Base-by-base conservation (phyloP, 2,113 vertebrate genomes). In the Hassar affinis region DNA sequence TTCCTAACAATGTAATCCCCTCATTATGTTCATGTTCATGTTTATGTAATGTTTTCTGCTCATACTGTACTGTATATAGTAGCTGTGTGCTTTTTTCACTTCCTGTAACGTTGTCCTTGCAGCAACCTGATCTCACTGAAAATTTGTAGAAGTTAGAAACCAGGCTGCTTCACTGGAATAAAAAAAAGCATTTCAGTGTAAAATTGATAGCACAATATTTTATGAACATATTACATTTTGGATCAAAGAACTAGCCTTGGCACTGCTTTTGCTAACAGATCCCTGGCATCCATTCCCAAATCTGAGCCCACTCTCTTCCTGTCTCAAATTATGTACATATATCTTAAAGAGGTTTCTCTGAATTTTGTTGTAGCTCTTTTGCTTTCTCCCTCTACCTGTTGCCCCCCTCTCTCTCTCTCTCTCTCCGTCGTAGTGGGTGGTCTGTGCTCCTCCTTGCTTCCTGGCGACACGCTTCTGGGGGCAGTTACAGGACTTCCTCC, bases 381-480 rank as follows among this genome's bases (percentile, higher is more conserved):
- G 66, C 61, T 80, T 76, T 84, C 71, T 83, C 76, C 76, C 45
- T n/a, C 82, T 81, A 64, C 80, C 78, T 83, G 84, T 80, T 82
- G 61, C 64, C 78, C 79, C 49, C 85, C 56, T 79, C 78, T 38
- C 84, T 82, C 81, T 85, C 81, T 85, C 86, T 88, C 82, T 52
- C 75, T 42, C 27, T 78, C 79, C 64, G 57, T 91, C 91, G 90
- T 82, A 89, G 91, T 94, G 94, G 93, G 94, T 95, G 94, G 94
- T 94, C 94, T 91, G 85, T 78, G 90, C 91, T 93, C 90, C 88
- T 85, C 90, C 89, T 87, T 88, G 89, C 89, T 88, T 88, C 79
- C 90, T 89, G 86, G 85, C 82, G 84, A 86, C 88, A 88, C 84
- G 88, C 88, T 92, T 90, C 84, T 83, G 87, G 89, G 90, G 88